Conservation (phyloP, 1,140 invertebrate genomes). For the Nomia melanderi region DNA sequence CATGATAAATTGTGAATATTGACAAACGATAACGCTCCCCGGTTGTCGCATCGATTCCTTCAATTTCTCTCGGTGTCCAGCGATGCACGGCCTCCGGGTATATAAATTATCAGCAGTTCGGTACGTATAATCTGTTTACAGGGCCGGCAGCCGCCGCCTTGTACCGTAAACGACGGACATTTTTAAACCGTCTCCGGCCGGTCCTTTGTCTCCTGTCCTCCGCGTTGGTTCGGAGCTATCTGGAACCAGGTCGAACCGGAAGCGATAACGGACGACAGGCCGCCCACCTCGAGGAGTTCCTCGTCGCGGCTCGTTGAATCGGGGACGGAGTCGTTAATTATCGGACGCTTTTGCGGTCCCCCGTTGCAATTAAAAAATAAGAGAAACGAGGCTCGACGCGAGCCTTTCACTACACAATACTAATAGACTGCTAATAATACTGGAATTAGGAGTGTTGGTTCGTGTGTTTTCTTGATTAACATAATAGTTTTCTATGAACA, state of each 20-base stretch:
- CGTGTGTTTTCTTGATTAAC: no score
- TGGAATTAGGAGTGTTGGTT: no score
- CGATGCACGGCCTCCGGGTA: neutral
- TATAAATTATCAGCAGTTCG: slow-evolving; percentile 49
- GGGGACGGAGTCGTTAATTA: neutral
- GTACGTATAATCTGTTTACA: slow-evolving; percentile 57
- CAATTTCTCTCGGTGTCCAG: no score
- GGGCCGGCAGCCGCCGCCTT: slow-evolving; percentile 23
- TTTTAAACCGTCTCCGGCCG: slow-evolving; percentile 50
- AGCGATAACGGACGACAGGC: slow-evolving; percentile 4
- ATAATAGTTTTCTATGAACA: no score
- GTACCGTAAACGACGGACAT: slow-evolving; percentile 46
- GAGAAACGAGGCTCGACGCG: no score
- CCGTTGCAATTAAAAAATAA: neutral
- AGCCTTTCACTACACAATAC: no score
- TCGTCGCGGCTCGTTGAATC: neutral
- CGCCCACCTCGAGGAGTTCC: neutral
- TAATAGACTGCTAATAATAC: no score
- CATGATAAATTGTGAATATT: no score
- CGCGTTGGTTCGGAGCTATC: neutral
- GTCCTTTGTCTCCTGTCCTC: slow-evolving; percentile 39
- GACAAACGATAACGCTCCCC: no score
- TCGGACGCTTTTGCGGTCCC: neutral
- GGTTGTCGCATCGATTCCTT: no score
- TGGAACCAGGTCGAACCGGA: neutral